These are phyloP conservation scores for Aldabrachelys gigantea DNA, from an alignment of 2,113 vertebrate species.

Conservation along the genomic window DNA sequence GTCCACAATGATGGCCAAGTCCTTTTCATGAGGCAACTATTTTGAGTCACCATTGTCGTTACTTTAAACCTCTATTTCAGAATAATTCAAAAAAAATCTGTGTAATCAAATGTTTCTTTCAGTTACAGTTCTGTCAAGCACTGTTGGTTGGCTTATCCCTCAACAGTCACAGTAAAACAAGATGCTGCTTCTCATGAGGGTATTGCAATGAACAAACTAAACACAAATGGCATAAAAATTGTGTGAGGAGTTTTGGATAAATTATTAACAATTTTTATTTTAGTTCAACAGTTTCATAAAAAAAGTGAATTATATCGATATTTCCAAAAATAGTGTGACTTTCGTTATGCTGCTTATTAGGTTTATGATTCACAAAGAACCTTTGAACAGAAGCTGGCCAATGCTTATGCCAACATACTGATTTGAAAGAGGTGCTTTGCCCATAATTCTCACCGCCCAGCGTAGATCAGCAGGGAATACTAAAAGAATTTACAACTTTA, in stretches of 20 bases:
- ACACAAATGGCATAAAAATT: not conserved
- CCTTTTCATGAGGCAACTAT: not conserved
- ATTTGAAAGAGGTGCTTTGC: conserved; percentile 62
- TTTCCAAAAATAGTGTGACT: conserved; percentile 46
- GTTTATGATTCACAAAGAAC: conserved; percentile 72
- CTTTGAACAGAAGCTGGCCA: conserved; percentile 55
- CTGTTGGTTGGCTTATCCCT: not conserved
- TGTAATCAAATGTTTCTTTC: not conserved
- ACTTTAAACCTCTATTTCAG: not conserved
- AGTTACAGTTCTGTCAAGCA: not conserved
- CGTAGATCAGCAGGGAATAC: conserved; percentile 40
- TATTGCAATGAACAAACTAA: not conserved
- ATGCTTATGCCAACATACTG: conserved; percentile 44
- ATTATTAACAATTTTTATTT: conserved; percentile 54
- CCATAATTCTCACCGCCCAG: conserved; percentile 47
- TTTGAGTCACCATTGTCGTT: not conserved
- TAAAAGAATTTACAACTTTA: conserved; percentile 25
- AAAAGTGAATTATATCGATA: not conserved
- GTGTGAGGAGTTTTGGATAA: conserved; percentile 15
- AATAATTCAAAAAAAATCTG: not conserved
- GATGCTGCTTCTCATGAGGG: not conserved
- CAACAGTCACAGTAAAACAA: not conserved
- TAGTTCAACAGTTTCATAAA: conserved; percentile 7
- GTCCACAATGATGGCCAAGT: too few relatives aligned
- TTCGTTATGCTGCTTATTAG: conserved; percentile 59